Percentiles rank a stretch among this genome's conserved stretches.
Conservation (phyloP, 2,113 vertebrate genomes). For the Coregonus clupeaformis region DNA sequence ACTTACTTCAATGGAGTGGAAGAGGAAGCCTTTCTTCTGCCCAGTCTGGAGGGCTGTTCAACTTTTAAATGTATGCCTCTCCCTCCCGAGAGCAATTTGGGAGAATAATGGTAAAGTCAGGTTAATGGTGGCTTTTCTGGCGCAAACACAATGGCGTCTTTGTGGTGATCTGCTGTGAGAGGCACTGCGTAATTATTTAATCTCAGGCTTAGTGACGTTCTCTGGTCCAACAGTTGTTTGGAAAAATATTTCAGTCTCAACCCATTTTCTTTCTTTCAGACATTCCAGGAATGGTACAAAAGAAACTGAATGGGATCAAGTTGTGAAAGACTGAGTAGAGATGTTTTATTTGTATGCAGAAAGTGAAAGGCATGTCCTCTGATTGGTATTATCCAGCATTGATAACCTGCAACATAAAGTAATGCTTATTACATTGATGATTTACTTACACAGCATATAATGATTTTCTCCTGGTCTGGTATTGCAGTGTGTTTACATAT, state of each 20-base stretch:
- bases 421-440: no score
- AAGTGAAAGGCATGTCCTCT: not conserved
- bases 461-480: not conserved
- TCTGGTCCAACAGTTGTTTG: slow-evolving; percentile 17
- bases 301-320: not conserved
- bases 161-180: slow-evolving; percentile 53
- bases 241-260: slow-evolving; percentile 43
- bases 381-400: not conserved
- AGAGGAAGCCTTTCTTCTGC: slow-evolving; percentile 30
- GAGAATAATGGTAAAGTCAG: slow-evolving; percentile 49
- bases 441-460: no score
- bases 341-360: slow-evolving; percentile 20
- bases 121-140: slow-evolving; percentile 55
- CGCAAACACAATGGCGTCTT: slow-evolving; percentile 54
- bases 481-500: not conserved
- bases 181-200: slow-evolving; percentile 60
- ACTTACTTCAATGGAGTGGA: slow-evolving; percentile 9
- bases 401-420: no score
- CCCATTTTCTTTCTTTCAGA: slow-evolving; percentile 25
- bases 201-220: slow-evolving; percentile 30
- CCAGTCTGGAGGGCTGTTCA: slow-evolving; percentile 25
- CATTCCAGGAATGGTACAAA: slow-evolving; percentile 18
- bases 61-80: slow-evolving; percentile 33
- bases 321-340: slow-evolving; percentile 2
- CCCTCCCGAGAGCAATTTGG: slow-evolving; percentile 40